Evolutionary conservation across 2,797 vertebrate species (phyloP), one percentile per base, ranked within the genome.

Genomic region (Ceryle rudis): DNA sequence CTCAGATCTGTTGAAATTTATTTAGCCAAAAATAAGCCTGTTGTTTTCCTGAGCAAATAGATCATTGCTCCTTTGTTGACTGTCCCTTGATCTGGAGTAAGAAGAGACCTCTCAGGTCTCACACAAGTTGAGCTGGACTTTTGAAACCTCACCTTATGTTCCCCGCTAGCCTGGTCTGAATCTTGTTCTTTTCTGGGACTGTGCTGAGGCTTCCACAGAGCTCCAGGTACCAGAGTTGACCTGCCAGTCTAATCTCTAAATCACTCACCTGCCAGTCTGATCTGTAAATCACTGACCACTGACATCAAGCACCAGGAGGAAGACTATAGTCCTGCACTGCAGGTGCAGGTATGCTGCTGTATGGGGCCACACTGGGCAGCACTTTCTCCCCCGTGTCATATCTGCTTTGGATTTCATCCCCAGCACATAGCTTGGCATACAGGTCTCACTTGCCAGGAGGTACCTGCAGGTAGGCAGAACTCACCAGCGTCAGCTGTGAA

Each of bases 341-440:
- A 25, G 17, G 5, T 29, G 35, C 1, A 4, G 19, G 12, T 23
- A 11, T 11, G 37, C 70, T 81, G 49, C 65, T 42, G 31, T 5
- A 0, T 1, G 31, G 29, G 19, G 29, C 44, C 7, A 2, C 3
- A 1, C 5, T 12, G 23, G 21, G 73, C 10, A 75, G 28, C 47
- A 11, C 15, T 16, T 64, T 31, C 11, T 6, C 5, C 15, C 3
- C 15, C 6, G 0, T 13, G 16, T 33, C 29, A 6, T 35, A 55
- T 13, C 13, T 69, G 44, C 49, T 69, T 19, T n/a, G 9, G 5
- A 1, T 23, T 42, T 28, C 4, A 0, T 41, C 19, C 54, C 31
- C 46, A 54, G 47, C 61, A 49, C 29, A 1, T 9, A 58, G 18
- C 29, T 60, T 73, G 79, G 31, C 60, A 69, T 0, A 0, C 39